These are phyloP conservation scores for Samia ricini DNA, from an alignment of 1,140 invertebrate genomes.

Conservation along the genomic window DNA sequence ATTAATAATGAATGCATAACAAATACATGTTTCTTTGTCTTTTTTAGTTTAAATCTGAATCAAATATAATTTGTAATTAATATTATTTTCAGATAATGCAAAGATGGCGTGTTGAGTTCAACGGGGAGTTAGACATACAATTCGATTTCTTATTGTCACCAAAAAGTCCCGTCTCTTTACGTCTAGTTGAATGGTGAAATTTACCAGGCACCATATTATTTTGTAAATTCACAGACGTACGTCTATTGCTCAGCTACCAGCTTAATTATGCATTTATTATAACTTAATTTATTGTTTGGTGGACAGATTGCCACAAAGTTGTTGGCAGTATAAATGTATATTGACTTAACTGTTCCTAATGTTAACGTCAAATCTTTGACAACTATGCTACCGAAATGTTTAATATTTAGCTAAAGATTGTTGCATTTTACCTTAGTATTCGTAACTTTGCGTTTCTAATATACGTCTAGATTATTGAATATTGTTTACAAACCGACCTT, in stretches of 20 bases:
- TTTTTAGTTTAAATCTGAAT: not conserved
- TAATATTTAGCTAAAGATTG: no score
- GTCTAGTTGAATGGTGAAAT: constrained; percentile 74
- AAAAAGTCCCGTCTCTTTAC: constrained; percentile 83
- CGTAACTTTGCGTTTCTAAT: no score
- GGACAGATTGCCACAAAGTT: no score
- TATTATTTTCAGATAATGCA: constrained; percentile 79
- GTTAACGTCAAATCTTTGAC: no score
- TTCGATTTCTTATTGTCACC: constrained; percentile 89
- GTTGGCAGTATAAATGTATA: no score
- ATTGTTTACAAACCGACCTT: no score
- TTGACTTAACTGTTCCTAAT: no score
- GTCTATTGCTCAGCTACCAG: not conserved
- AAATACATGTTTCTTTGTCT: not conserved
- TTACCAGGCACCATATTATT: not conserved
- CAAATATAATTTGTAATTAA: not conserved
- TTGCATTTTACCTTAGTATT: no score
- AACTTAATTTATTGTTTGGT: no score
- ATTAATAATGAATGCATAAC: not conserved
- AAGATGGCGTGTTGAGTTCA: constrained; percentile 83
- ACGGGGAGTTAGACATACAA: constrained; percentile 83
- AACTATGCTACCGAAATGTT: no score
- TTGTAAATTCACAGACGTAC: not conserved
- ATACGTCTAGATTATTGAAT: no score
- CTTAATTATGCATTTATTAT: no score